These are phyloP conservation scores for Pseudopleuronectes americanus DNA, from an alignment of 2,797 vertebrate genomes.

Conservation along the genomic window DNA sequence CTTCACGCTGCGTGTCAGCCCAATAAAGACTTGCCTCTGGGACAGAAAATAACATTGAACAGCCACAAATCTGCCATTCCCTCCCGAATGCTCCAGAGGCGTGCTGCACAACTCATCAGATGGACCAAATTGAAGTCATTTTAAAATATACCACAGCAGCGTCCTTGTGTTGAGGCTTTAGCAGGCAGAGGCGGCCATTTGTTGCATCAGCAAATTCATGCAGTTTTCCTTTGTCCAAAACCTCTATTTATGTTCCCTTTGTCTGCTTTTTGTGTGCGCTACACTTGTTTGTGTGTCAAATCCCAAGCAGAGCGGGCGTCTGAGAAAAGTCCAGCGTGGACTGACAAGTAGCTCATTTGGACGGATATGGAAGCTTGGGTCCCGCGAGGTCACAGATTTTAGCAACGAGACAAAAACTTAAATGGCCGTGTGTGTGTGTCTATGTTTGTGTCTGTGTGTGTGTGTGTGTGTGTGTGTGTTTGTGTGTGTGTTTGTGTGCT, in stretches of 20 bases:
- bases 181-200: constrained; percentile 22
- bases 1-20: constrained; percentile 63
- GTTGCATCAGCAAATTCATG: constrained; percentile 14
- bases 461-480: background rate
- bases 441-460: no score
- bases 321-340: background rate
- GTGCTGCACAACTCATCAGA: constrained; percentile 53
- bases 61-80: constrained; percentile 48
- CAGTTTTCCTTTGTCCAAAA: constrained; percentile 20
- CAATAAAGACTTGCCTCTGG: constrained; percentile 65
- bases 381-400: constrained; percentile 1
- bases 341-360: constrained; percentile 17
- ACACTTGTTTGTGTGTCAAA: constrained; percentile 11
- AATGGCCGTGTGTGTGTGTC: no score
- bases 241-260: constrained; percentile 19
- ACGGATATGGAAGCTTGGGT: constrained; percentile 5
- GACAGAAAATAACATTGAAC: constrained; percentile 60
- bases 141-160: constrained; percentile 27
- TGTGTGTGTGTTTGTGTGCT: no score
- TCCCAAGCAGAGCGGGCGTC: background rate
- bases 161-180: constrained; percentile 27
- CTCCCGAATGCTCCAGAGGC: constrained; percentile 51
- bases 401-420: background rate
- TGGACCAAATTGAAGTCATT: constrained; percentile 18
- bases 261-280: constrained; percentile 2